phyloP scores from a whole-genome alignment of 2,888 invertebrate genomes.

The Caenorhabditis sulstoni region DNA sequence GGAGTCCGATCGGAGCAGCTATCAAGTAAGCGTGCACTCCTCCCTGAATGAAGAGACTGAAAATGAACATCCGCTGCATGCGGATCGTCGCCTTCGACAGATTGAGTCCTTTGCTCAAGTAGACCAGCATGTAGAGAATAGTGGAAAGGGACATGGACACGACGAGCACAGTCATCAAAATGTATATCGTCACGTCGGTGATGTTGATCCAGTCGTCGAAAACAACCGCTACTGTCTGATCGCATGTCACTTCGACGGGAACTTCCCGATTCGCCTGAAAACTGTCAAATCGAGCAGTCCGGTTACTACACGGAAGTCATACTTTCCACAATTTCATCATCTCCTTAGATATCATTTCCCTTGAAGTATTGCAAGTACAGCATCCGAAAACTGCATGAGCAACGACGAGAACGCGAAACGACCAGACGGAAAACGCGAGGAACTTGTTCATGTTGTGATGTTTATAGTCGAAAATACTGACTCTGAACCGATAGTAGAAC shows the following conservation, averaged over 20 bases:
- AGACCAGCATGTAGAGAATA: neutral
- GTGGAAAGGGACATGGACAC: neutral
- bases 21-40: conserved; percentile 1
- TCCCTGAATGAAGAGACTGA: neutral
- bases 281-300: too few relatives aligned
- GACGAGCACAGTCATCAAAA: neutral
- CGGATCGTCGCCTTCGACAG: neutral
- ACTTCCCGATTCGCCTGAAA: neutral
- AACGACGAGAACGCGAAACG: neutral
- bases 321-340: neutral
- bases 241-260: neutral
- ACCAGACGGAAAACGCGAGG: neutral
- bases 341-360: neutral
- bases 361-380: neutral
- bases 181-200: neutral
- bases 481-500: conserved; percentile 31
- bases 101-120: neutral
- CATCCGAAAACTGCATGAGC: neutral
- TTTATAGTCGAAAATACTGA: conserved; percentile 16
- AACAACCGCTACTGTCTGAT: neutral
- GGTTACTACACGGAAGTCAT: neutral
- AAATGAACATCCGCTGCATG: conserved; percentile 2
- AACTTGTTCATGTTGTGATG: neutral
- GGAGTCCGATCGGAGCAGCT: neutral
- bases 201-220: neutral